phyloP scores from a whole-genome alignment of 1,140 invertebrate genomes.

The Meloidogyne exigua region DNA sequence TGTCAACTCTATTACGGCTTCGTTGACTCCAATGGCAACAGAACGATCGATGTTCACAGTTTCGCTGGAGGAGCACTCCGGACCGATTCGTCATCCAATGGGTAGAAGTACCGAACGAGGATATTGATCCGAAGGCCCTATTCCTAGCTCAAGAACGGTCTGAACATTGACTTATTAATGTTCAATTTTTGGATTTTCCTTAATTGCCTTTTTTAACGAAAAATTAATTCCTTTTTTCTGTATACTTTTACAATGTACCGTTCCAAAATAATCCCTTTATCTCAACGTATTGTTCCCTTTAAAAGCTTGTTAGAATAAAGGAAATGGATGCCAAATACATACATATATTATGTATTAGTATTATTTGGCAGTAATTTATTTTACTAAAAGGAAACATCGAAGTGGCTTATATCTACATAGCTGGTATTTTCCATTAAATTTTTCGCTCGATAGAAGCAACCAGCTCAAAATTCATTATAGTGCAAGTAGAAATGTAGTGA shows the following conservation, averaged over 20 bases:
- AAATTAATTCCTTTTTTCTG: background rate
- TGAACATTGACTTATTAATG: background rate
- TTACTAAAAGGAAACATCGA: background rate
- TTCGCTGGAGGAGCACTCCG: background rate
- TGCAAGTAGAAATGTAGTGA: background rate
- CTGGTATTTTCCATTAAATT: background rate
- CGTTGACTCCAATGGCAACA: background rate
- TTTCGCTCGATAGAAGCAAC: background rate
- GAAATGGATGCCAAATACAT: background rate
- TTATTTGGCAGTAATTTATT: no score
- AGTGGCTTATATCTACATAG: background rate
- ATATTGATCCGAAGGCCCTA: background rate
- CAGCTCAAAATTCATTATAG: background rate
- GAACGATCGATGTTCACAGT: background rate
- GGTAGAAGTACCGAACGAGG: background rate
- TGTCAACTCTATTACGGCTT: slow-evolving; percentile 46
- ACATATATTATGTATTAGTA: no score
- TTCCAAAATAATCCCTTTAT: background rate
- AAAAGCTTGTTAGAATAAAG: background rate
- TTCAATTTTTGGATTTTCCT: background rate
- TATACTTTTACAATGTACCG: background rate
- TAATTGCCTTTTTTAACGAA: background rate
- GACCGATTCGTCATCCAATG: background rate
- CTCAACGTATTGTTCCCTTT: background rate
- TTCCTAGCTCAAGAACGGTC: background rate